These are phyloP conservation scores for Hydrochoerus hydrochaeris DNA, from an alignment of 2,113 vertebrate species.

Conservation along the genomic window DNA sequence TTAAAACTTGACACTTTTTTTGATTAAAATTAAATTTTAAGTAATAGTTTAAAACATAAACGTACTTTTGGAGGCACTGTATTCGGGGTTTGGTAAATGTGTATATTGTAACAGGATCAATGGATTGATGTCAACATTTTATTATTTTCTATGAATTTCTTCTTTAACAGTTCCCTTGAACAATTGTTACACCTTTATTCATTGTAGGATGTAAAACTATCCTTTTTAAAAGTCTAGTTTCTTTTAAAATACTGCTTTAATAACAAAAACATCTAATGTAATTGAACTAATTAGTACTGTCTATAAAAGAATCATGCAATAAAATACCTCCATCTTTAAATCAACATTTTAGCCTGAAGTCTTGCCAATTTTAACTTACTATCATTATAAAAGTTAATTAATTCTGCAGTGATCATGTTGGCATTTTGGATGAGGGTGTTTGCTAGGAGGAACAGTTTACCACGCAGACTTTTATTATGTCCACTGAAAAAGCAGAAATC, in stretches of 20 bases:
- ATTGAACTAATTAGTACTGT: conserved; percentile 84
- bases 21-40: neutral
- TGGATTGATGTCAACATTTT: conserved; percentile 58
- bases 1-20: conserved; percentile 6
- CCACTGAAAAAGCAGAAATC: conserved; percentile 16
- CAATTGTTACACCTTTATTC: conserved; percentile 16
- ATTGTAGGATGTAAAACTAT: conserved; percentile 57
- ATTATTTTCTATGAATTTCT: conserved; percentile 34
- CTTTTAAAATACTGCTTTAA: conserved; percentile 63
- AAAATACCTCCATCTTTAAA: conserved; percentile 83
- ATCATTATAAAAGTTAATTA: conserved; percentile 84
- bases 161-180: conserved; percentile 1
- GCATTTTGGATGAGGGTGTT: conserved; percentile 49
- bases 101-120: conserved; percentile 54
- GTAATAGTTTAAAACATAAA: neutral
- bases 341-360: conserved; percentile 79
- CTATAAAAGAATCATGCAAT: conserved; percentile 83
- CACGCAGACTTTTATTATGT: conserved; percentile 37
- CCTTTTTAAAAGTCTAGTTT: neutral
- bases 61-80: neutral
- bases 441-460: conserved; percentile 2
- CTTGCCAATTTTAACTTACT: conserved; percentile 74
- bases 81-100: neutral
- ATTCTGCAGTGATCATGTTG: conserved; percentile 75
- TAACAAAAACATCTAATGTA: conserved; percentile 79